Conservation (phyloP, 2,888 invertebrate species). For the Lepeophtheirus nordmannii region DNA sequence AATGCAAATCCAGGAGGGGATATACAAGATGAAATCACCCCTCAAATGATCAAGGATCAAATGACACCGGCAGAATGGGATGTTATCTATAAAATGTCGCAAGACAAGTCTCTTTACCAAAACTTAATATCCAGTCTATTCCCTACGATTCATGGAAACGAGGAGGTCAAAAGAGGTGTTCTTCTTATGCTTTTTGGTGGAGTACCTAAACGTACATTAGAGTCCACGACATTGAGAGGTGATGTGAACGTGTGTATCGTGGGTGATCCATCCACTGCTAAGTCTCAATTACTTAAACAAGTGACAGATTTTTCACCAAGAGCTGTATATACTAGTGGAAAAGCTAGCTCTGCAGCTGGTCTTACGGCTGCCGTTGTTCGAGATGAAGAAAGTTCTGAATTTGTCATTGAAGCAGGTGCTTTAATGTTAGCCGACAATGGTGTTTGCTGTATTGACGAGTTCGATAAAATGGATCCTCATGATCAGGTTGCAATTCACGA, state of each 20-base stretch:
- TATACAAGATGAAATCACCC: neutral
- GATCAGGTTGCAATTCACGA: conserved; percentile 99
- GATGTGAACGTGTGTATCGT: conserved; percentile 96
- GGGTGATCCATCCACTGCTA: conserved; percentile 96
- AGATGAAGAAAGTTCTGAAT: conserved; percentile 95
- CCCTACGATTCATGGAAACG: conserved; percentile 89
- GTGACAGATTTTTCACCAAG: conserved; percentile 81
- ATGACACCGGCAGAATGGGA: conserved; percentile 90
- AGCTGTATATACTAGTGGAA: conserved; percentile 95
- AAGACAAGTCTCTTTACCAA: conserved; percentile 67
- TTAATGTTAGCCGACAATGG: conserved; percentile 98
- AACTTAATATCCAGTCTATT: conserved; percentile 82
- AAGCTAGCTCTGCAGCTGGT: conserved; percentile 94
- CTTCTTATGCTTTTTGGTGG: conserved; percentile 92
- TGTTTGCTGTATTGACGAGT: conserved; percentile 97
- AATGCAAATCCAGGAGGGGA: neutral
- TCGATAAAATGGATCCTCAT: conserved; percentile 94
- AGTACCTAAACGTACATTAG: conserved; percentile 79
- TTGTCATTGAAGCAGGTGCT: conserved; percentile 99
- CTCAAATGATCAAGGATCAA: conserved; percentile 47
- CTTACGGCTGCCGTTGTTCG: conserved; percentile 93
- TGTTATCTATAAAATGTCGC: conserved; percentile 90
- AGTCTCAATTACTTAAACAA: conserved; percentile 81
- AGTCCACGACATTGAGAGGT: conserved; percentile 79
- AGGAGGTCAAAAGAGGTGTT: conserved; percentile 73